Base-by-base conservation (phyloP, 2,113 vertebrate genomes). In the Larimichthys crocea region DNA sequence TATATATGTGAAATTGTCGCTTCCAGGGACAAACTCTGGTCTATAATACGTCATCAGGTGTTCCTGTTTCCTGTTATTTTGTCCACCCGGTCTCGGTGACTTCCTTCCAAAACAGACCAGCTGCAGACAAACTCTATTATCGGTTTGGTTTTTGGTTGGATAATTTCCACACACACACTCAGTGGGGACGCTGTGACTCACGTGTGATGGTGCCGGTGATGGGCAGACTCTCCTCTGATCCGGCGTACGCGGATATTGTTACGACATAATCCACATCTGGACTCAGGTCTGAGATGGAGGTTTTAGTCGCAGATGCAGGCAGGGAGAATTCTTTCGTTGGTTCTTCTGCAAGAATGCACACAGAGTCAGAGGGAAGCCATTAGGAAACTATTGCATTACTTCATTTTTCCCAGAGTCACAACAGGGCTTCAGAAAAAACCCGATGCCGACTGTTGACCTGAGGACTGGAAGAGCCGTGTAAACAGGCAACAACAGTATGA, bases 191-290 rank as follows among this genome's bases (percentile, higher is more conserved):
- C 40, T 0, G 61, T 42, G 70, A 94, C 98, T 97, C 95, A 99
- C 98, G 95, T 93, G 97, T 99, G 84, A 99, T 91, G 86, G 97
- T 97, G 56, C 98, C 97, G 83, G 96, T 96, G 82, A 97, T 93
- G 74, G 98, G 97, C 59, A 96, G 77, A 93, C 98, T 99, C 92
- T 99, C 96, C 81, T 96, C 94, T 49, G 90, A 88, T 70, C 96
- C 92, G 15, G 92, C 60, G 85, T 96, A 99, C 29, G 98, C 95
- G 72, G 85, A 75, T 88, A 99, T 95, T 17, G 95, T 96, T 59
- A 99, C 97, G 35, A 92, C 71, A 87, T 99, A 98, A 48, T 97
- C 96, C 94, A 95, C 79, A 91, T 96, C 96, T 91, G 96, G 91
- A 88, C 65, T 94, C 85, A 99, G 95, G 68, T 97, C 96, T 85